A percentile compares a stretch with the other conserved stretches of the same genome.
Conservation (phyloP, 2,113 vertebrate genomes). For the Macroglossus sobrinus region DNA sequence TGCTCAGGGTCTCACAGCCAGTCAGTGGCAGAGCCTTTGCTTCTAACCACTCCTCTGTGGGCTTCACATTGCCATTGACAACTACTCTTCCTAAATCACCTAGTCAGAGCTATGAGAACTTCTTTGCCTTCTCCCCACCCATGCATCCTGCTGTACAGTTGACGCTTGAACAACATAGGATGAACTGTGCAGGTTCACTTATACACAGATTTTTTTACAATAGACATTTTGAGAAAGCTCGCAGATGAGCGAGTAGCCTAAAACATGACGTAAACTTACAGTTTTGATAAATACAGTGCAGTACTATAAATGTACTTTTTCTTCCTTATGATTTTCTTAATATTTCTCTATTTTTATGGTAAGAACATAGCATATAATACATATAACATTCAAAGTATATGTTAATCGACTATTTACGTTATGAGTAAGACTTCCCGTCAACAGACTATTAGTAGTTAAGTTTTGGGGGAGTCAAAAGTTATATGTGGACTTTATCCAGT, state of each 20-base stretch:
- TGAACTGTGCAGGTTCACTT: background rate
- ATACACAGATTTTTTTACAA: background rate
- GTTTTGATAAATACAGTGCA: background rate
- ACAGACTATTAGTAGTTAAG: background rate
- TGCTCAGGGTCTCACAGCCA: background rate
- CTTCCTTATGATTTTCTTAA: background rate
- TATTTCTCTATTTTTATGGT: background rate
- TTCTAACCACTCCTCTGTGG: background rate
- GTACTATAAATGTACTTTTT: background rate
- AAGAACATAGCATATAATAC: background rate
- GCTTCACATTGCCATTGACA: background rate
- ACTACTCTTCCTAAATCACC: background rate
- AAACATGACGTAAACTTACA: background rate
- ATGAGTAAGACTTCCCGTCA: background rate
- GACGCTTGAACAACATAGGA: background rate
- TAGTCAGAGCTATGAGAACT: background rate
- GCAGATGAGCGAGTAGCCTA: background rate
- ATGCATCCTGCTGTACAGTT: fast-evolving
- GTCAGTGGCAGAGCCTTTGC: background rate
- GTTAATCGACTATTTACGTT: background rate
- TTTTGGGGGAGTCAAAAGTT: background rate
- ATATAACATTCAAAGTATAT: background rate
- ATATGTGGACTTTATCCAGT: background rate
- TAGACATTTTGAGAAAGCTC: background rate
- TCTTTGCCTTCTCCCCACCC: background rate